phyloP scores from a whole-genome alignment of 2,888 invertebrate species.

The Drosophila recens region DNA sequence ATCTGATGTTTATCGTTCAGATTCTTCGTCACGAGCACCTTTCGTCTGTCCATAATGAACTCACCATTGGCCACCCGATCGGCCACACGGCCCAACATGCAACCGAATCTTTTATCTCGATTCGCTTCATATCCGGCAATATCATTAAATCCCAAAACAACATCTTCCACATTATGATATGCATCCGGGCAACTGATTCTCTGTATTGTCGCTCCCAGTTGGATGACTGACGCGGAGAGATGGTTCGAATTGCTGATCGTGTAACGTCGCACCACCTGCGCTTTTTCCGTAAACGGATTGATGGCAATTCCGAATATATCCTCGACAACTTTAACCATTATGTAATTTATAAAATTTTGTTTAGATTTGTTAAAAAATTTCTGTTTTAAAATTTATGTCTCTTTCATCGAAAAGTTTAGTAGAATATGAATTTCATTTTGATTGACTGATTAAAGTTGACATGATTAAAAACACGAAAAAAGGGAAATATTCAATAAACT shows the following conservation, averaged over 20 bases:
- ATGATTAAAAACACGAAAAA: too few relatives aligned
- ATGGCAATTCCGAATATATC: constrained; percentile 80
- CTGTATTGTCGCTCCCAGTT: constrained; percentile 93
- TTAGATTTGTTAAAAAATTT: neutral
- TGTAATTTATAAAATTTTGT: constrained; percentile 19
- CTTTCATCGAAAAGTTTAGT: neutral
- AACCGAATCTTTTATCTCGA: constrained; percentile 92
- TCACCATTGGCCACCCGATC: constrained; percentile 91
- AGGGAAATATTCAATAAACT: too few relatives aligned
- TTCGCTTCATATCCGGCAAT: constrained; percentile 89
- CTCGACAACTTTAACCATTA: constrained; percentile 78
- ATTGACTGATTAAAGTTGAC: neutral
- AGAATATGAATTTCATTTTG: constrained; percentile 1
- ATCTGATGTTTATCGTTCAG: constrained; percentile 89
- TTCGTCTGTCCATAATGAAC: constrained; percentile 89
- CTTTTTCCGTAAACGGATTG: constrained; percentile 76
- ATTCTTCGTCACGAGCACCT: constrained; percentile 90
- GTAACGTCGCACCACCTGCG: constrained; percentile 75
- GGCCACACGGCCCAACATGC: constrained; percentile 93
- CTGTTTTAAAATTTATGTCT: neutral
- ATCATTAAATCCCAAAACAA: constrained; percentile 93
- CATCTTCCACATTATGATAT: constrained; percentile 90
- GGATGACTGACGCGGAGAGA: constrained; percentile 86
- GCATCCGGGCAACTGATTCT: constrained; percentile 91
- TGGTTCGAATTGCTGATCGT: constrained; percentile 77